A percentile compares a stretch with the other conserved stretches of the same genome.
Conservation (phyloP, 2,113 vertebrate genomes). For the Stercorarius parasiticus region DNA sequence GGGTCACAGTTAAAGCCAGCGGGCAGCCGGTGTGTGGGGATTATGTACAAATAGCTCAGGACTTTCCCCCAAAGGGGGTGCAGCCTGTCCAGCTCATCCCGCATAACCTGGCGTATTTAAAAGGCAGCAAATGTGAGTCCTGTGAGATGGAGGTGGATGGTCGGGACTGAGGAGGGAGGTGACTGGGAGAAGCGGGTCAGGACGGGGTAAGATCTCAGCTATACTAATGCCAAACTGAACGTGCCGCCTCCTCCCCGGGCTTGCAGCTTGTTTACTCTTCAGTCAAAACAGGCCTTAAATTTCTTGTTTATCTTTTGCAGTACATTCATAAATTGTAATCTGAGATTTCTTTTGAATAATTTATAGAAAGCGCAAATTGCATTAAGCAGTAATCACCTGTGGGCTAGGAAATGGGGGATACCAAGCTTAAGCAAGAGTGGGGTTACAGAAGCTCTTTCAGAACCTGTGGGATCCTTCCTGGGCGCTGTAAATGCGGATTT, state of each 20-base stretch:
- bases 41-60: neutral
- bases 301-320: neutral
- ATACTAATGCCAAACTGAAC: fast-evolving
- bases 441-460: neutral
- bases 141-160: fast-evolving
- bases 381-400: neutral
- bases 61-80: neutral
- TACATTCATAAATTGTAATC: neutral
- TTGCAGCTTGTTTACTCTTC: neutral
- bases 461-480: neutral
- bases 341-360: neutral
- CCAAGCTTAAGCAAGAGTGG: too few relatives aligned
- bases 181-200: neutral
- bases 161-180: neutral
- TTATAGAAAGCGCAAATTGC: neutral
- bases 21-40: neutral
- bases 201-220: neutral
- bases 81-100: neutral
- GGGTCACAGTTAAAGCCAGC: neutral
- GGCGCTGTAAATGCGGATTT: neutral
- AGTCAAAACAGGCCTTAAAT: neutral
- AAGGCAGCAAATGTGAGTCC: fast-evolving
- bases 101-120: too few relatives aligned
- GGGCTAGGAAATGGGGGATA: neutral
- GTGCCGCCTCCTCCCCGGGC: neutral